A percentile compares a stretch with the other conserved stretches of the same genome.
Evolutionary conservation across 1,140 invertebrate species (phyloP).

Genomic region (Apis florea): DNA sequence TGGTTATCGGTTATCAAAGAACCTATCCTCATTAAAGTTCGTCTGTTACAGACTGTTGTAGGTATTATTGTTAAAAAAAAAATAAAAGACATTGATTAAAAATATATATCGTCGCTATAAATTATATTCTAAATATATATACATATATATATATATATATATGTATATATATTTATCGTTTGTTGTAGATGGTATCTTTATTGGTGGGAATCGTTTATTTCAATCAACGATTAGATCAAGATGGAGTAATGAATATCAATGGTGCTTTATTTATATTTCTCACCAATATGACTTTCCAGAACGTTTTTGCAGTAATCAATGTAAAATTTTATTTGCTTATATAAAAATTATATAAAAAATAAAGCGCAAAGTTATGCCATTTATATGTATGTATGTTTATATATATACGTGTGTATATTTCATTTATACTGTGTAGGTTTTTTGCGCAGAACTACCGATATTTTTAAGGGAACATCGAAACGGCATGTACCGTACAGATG

Average conservation of each 20-base stretch:
- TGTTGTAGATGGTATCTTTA: slow-evolving; percentile 89
- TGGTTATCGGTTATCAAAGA: slow-evolving; percentile 94
- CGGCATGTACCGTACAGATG: slow-evolving; percentile 95
- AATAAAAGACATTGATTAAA: too few relatives aligned
- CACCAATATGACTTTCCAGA: slow-evolving; percentile 96
- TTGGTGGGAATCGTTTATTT: slow-evolving; percentile 95
- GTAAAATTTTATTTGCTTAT: slow-evolving; percentile 81
- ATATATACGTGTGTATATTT: too few relatives aligned
- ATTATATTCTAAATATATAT: too few relatives aligned
- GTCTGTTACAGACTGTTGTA: slow-evolving; percentile 93
- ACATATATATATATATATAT: too few relatives aligned
- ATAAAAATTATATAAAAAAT: neutral
- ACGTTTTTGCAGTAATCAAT: slow-evolving; percentile 93
- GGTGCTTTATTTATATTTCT: slow-evolving; percentile 96
- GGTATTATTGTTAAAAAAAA: slow-evolving; percentile 73
- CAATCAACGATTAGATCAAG: slow-evolving; percentile 90
- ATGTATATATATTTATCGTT: slow-evolving; percentile 19
- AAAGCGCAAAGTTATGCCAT: neutral
- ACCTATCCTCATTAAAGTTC: slow-evolving; percentile 93
- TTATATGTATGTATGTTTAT: neutral
- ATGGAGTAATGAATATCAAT: slow-evolving; percentile 97
- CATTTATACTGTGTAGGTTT: slow-evolving; percentile 84
- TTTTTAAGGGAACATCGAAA: slow-evolving; percentile 95
- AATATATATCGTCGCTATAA: too few relatives aligned
- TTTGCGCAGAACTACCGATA: slow-evolving; percentile 94